Evolutionary conservation across 1,140 invertebrate species (phyloP), one percentile per base, ranked within the genome.

Genomic region (Elymnias hypermnestra): DNA sequence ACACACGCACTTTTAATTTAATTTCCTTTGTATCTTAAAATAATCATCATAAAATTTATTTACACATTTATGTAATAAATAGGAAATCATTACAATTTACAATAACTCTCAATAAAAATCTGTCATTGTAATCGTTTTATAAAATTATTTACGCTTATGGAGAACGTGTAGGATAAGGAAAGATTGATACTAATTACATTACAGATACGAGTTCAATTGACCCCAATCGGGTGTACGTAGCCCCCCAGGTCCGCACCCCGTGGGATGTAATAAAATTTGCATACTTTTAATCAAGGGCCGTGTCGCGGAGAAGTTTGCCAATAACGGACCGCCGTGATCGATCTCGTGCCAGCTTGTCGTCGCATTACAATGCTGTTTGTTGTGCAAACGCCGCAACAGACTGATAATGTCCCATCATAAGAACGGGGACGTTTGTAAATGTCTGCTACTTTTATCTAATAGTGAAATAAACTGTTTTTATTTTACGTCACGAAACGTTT

Each of bases 201-300:
- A 66, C 53, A 70, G 60, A 70, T 63, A 70, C 57, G 57, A 58
- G 68, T 72, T 66, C 58, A 72, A 63, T 64, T 69, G 63, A 72
- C 64, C 71, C 64, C 61, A 59, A 65, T 66, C 53, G 61, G 48
- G 63, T 62, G 59, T 65, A 68, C 55, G 53, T 66, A 46, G 65
- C 51, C 61, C 66, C 67, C 66, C 35, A 49, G 57, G 63, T 52
- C 59, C 63, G 62, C 67, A 57, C 73, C 72, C 69, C 56, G 63
- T 69, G 68, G 72, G 71, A 81, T 75, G 75, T 87, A 86, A 87
- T 87, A 87, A 87, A 87, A 87, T 87, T 87, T 86, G 86, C 86
- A 87, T 87, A 87, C 83, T 87, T 87, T 87, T 87, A 87, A 87
- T 87, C 86, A 87, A 87, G 83, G 83, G 66, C 72, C 81, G 70